Percentiles rank a stretch among this genome's conserved stretches.
phyloP scores from a whole-genome alignment of 2,888 invertebrate species.

The Lomographa bimaculata region DNA sequence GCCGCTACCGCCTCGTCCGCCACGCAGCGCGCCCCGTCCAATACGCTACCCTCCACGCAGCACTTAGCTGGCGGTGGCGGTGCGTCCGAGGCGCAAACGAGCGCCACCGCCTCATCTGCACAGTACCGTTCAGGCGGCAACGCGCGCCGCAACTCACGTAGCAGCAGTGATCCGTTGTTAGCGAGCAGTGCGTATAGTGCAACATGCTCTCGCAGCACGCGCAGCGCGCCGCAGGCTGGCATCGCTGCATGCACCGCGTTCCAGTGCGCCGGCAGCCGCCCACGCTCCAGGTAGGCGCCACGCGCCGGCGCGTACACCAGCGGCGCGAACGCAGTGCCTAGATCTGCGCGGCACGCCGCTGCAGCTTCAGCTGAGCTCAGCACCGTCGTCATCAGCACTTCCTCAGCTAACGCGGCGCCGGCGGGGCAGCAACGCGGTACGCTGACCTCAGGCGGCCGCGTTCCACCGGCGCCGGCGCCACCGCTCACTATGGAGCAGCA shows the following conservation, averaged over 20 bases:
- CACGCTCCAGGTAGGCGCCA: slow-evolving; percentile 59
- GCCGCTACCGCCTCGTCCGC: slow-evolving; percentile 50
- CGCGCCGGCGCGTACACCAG: slow-evolving; percentile 81
- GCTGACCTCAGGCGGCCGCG: slow-evolving; percentile 52
- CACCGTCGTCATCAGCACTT: slow-evolving; percentile 49
- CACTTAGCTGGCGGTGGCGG: slow-evolving; percentile 84
- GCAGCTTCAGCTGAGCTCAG: slow-evolving; percentile 68
- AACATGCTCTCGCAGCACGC: slow-evolving; percentile 62
- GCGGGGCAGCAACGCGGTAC: slow-evolving; percentile 60
- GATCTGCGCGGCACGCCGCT: slow-evolving; percentile 73
- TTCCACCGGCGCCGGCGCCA: slow-evolving; percentile 30
- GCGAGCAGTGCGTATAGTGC: slow-evolving; percentile 82
- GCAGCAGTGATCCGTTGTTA: slow-evolving; percentile 85
- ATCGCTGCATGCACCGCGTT: slow-evolving; percentile 54
- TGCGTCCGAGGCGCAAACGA: slow-evolving; percentile 83
- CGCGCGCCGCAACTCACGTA: slow-evolving; percentile 67
- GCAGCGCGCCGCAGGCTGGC: slow-evolving; percentile 60
- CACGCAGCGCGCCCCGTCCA: slow-evolving; percentile 81
- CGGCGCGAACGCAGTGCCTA: slow-evolving; percentile 78
- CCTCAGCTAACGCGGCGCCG: slow-evolving; percentile 48
- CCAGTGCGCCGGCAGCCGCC: slow-evolving; percentile 78
- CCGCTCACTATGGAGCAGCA: slow-evolving; percentile 43
- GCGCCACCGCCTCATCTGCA: slow-evolving; percentile 85
- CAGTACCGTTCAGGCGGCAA: slow-evolving; percentile 86
- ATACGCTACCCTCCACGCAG: slow-evolving; percentile 86